Evolutionary conservation across 2,113 vertebrate genomes (phyloP).

Genomic region (Blennius ocellaris): DNA sequence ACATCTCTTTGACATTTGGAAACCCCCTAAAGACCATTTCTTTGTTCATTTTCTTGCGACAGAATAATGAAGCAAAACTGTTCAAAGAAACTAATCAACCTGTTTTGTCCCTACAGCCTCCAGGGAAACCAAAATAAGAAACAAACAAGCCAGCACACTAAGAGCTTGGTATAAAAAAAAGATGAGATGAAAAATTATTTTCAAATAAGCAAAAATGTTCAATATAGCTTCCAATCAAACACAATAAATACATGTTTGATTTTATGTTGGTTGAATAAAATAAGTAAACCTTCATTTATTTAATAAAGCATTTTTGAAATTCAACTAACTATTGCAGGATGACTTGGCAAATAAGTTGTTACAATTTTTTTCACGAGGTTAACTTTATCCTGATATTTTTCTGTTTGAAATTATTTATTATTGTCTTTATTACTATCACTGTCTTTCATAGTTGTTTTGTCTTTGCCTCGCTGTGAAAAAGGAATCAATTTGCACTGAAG

Average conservation of each 20-base stretch:
- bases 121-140: background rate
- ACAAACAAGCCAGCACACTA: background rate
- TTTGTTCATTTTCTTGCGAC: background rate
- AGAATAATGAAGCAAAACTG: background rate
- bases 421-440: too few species aligned
- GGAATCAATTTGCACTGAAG: background rate
- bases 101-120: background rate
- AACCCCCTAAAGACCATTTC: background rate
- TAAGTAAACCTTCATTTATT: too few species aligned
- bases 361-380: background rate
- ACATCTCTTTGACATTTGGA: background rate
- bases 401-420: conserved; percentile 1
- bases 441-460: background rate
- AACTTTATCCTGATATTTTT: background rate
- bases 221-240: background rate
- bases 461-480: conserved; percentile 3
- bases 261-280: too few species aligned
- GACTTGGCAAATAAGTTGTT: background rate
- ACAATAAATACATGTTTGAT: background rate
- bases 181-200: background rate
- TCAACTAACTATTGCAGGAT: too few species aligned
- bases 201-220: background rate
- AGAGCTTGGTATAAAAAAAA: background rate
- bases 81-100: background rate
- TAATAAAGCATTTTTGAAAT: too few species aligned